These are phyloP conservation scores for Poeciliopsis paucimaculata DNA, from an alignment of 2,797 vertebrate species.

Conservation along the genomic window DNA sequence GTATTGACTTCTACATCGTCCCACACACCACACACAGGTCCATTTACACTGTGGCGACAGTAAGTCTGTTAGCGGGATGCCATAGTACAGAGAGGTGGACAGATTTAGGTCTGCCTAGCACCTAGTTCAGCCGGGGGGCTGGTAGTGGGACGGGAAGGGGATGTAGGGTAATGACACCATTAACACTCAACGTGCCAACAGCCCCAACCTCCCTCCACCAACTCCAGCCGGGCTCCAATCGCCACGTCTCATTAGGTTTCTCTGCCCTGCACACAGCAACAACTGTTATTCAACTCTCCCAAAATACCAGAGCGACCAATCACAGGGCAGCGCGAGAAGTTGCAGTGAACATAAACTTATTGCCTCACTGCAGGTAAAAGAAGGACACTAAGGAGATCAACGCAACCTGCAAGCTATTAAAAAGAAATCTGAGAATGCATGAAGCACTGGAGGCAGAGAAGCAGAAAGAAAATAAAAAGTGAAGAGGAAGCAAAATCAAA, in stretches of 20 bases:
- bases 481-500: constrained; percentile 15
- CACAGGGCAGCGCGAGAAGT: constrained; percentile 34
- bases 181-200: constrained; percentile 76
- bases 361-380: constrained; percentile 51
- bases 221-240: constrained; percentile 65
- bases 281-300: constrained; percentile 74
- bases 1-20: constrained; percentile 6
- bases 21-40: constrained; percentile 48
- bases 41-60: constrained; percentile 85
- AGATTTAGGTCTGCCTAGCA: constrained; percentile 82
- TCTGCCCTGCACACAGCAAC: constrained; percentile 75
- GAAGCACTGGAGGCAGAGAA: background rate
- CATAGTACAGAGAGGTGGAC: constrained; percentile 78
- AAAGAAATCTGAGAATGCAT: background rate
- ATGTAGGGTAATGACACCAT: constrained; percentile 71
- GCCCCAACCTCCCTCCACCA: constrained; percentile 13
- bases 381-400: constrained; percentile 26
- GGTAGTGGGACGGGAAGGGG: constrained; percentile 21
- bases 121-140: constrained; percentile 69
- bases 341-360: constrained; percentile 41
- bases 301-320: constrained; percentile 80
- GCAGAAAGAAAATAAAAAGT: constrained; percentile 22
- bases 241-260: constrained; percentile 57
- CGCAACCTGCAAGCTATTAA: background rate
- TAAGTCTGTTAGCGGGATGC: constrained; percentile 84